Conservation (phyloP, 2,888 invertebrate species). For the Hololepta plana region DNA sequence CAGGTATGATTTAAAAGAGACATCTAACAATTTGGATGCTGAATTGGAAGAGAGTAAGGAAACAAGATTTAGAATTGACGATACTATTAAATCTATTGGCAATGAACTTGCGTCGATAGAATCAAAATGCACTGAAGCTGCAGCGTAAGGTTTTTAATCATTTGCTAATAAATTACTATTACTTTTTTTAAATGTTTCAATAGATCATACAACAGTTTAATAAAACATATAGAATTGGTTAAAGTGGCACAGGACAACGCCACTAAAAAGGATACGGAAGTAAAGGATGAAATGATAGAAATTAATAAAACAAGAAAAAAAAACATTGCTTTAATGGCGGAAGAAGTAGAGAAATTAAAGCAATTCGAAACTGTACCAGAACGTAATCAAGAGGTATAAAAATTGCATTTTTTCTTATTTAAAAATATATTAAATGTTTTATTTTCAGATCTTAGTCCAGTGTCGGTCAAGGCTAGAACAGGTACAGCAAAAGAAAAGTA, state of each 20-base stretch:
- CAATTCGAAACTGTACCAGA: constrained; percentile 48
- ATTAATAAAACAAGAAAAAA: constrained; percentile 59
- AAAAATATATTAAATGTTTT: too few relatives aligned
- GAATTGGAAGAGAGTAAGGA: constrained; percentile 37
- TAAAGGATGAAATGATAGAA: constrained; percentile 46
- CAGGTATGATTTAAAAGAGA: background rate
- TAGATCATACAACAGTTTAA: too few relatives aligned
- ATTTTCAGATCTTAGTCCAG: constrained; percentile 17
- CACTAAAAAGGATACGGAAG: constrained; percentile 44
- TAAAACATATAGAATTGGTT: too few relatives aligned
- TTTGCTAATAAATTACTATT: too few relatives aligned
- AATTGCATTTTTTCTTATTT: too few relatives aligned
- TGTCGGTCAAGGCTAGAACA: constrained; percentile 37
- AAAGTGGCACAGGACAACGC: constrained; percentile 42
- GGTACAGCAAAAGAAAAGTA: constrained; percentile 34
- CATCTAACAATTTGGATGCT: constrained; percentile 36
- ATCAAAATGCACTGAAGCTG: too few relatives aligned
- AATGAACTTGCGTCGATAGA: too few relatives aligned
- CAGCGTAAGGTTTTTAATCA: too few relatives aligned
- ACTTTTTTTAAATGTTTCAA: too few relatives aligned
- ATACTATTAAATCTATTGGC: too few relatives aligned
- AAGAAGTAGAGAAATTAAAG: constrained; percentile 48
- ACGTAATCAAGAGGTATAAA: constrained; percentile 47
- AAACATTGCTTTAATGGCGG: constrained; percentile 44
- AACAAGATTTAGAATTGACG: too few relatives aligned